phyloP scores from a whole-genome alignment of 2,797 vertebrate genomes.

The Acanthurus tractus region DNA sequence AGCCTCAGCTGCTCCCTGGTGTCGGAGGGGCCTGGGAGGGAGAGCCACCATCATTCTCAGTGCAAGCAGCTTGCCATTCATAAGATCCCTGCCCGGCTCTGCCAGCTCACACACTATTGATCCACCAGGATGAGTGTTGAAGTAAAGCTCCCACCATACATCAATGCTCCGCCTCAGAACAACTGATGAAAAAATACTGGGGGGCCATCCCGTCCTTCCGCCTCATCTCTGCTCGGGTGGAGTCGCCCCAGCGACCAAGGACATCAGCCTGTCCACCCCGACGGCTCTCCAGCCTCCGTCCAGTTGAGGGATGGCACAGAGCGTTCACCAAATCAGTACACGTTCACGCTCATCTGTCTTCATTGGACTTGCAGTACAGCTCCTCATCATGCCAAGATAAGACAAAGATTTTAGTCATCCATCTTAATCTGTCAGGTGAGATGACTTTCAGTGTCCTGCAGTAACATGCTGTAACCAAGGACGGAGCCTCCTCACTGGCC shows the following conservation, averaged over 20 bases:
- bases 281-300: constrained; percentile 19
- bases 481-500: constrained; percentile 47
- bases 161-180: constrained; percentile 47
- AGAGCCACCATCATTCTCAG: constrained; percentile 46
- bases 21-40: constrained; percentile 32
- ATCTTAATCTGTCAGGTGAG: constrained; percentile 65
- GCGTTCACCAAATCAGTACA: constrained; percentile 45
- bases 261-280: constrained; percentile 44
- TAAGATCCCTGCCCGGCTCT: constrained; percentile 36
- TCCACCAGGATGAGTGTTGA: constrained; percentile 44
- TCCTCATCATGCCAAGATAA: constrained; percentile 50
- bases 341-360: constrained; percentile 73
- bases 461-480: constrained; percentile 58
- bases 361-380: constrained; percentile 49
- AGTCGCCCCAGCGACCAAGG: constrained; percentile 60
- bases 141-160: constrained; percentile 56
- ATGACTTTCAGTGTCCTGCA: constrained; percentile 52
- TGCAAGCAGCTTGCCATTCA: constrained; percentile 43
- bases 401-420: constrained; percentile 58
- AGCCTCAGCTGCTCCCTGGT: constrained; percentile 14
- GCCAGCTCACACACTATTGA: constrained; percentile 60
- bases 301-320: constrained; percentile 45
- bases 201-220: constrained; percentile 32
- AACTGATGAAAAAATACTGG: constrained; percentile 63
- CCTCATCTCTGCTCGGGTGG: constrained; percentile 26